Evolutionary conservation across 2,888 invertebrate species (phyloP), one percentile per base, ranked within the genome.

Genomic region (Drosophila robusta): DNA sequence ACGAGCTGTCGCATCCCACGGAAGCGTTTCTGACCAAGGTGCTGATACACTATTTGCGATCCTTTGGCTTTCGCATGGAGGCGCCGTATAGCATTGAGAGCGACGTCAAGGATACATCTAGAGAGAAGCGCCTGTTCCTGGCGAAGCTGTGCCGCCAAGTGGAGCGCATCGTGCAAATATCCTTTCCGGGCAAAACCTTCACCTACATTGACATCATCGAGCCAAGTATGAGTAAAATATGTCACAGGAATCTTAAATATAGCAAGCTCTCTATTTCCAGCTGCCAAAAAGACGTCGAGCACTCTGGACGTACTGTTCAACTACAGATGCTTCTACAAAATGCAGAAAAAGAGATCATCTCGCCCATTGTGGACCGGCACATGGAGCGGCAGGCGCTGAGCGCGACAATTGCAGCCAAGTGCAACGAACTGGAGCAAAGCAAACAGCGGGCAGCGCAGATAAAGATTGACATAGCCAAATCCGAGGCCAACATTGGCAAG

Each of bases 131-230:
- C 3, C 42, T 79, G 2, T 91, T 91, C 54, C 64, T 91, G 0
- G 66, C 85, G 34, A 85, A 82, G 9, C 61, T 91, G 18, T 82
- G 85, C 29, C 78, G 88, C 0, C 89, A 90, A 68, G 89, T 90
- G 5, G 90, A 91, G 52, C 78, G 84, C 36, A 90, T 91, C n/a
- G 41, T 91, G 24, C 90, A 90, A 57, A 87, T 91, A 14, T 89
- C 89, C 0, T 90, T 90, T 65, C 91, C 91, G 12, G 71, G 75
- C 4, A 89, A 87, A 61, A 77, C 79, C 0, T 92, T 90, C 42
- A 77, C 75, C 1, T 90, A 89, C 44, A 80, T 84, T 32, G 91
- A 91, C 36, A 68, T 91, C 2, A 75, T 87, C 24, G 80, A 84
- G 32, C 91, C 91, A 57, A 83, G 91, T 91, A 75, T 4, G 54